A percentile compares a stretch with the other conserved stretches of the same genome.
phyloP scores from a whole-genome alignment of 2,113 vertebrate genomes.

The Coregonus clupeaformis region DNA sequence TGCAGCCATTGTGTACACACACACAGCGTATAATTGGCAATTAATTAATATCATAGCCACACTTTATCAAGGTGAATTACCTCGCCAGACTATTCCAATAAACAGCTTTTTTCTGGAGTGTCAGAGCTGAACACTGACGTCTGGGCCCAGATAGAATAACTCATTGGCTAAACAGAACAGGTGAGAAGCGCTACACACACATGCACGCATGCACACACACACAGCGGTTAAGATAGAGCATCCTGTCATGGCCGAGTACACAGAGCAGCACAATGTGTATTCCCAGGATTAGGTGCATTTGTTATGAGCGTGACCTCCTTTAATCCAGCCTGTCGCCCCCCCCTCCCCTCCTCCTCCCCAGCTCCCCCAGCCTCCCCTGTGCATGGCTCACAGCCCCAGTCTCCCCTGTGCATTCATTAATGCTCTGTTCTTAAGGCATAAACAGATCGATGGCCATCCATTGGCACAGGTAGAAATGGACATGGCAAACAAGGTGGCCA shows the following conservation, averaged over 20 bases:
- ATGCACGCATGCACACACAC: background rate
- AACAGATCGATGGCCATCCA: slow-evolving; percentile 59
- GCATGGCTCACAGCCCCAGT: slow-evolving; percentile 29
- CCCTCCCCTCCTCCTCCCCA: too few relatives aligned
- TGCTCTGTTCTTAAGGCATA: slow-evolving; percentile 22
- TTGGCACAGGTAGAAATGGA: slow-evolving; percentile 32
- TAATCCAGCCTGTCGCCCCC: slow-evolving; percentile 46
- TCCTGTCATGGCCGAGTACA: background rate
- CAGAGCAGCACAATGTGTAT: slow-evolving; percentile 21
- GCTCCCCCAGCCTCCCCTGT: slow-evolving; percentile 22
- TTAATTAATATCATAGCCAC: background rate
- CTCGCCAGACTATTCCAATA: slow-evolving; percentile 10
- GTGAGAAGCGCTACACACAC: too few relatives aligned
- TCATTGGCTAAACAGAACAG: background rate
- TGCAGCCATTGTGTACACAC: background rate
- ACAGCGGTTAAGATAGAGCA: background rate
- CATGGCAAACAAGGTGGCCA: slow-evolving; percentile 24
- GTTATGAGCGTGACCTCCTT: slow-evolving; percentile 56
- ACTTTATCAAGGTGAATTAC: slow-evolving; percentile 9
- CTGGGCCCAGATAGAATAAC: too few relatives aligned
- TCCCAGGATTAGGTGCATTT: slow-evolving; percentile 49
- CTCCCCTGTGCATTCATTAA: slow-evolving; percentile 55
- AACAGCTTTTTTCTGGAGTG: background rate
- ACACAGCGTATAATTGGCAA: background rate
- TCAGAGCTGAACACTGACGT: background rate